phyloP scores from a whole-genome alignment of 2,113 vertebrate species.

The Illadopsis cleaveri region DNA sequence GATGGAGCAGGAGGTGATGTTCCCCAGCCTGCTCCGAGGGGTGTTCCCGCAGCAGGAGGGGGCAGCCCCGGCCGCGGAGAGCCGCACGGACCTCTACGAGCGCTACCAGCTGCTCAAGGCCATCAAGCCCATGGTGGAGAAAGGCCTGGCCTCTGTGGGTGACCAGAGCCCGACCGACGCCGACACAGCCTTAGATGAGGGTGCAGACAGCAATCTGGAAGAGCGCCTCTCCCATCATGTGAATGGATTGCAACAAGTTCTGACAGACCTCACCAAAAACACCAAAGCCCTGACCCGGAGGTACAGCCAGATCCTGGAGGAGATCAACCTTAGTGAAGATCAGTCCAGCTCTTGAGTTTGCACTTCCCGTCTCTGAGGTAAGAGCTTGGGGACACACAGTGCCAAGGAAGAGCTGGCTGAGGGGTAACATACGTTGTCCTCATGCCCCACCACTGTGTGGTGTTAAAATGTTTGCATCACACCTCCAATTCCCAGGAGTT shows the following conservation, averaged over 20 bases:
- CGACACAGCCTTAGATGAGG: background rate
- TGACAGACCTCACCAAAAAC: constrained; percentile 79
- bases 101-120: constrained; percentile 84
- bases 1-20: constrained; percentile 91
- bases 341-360: constrained; percentile 6
- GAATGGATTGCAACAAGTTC: constrained; percentile 81
- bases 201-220: constrained; percentile 70
- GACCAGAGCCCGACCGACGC: constrained; percentile 13
- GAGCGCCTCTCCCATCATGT: constrained; percentile 82
- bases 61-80: rapidly evolving
- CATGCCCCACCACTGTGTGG: background rate
- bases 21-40: constrained; percentile 88
- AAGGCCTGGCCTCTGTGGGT: constrained; percentile 62
- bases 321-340: constrained; percentile 33
- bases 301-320: constrained; percentile 85
- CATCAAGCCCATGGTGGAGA: constrained; percentile 81
- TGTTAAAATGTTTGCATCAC: background rate
- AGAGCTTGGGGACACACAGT: background rate
- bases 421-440: background rate
- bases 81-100: constrained; percentile 72
- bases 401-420: background rate
- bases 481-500: background rate
- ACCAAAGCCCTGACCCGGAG: constrained; percentile 79
- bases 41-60: constrained; percentile 60
- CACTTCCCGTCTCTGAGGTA: background rate